Evolutionary conservation across 2,797 vertebrate genomes (phyloP).

Genomic region (Peromyscus nudipes): DNA sequence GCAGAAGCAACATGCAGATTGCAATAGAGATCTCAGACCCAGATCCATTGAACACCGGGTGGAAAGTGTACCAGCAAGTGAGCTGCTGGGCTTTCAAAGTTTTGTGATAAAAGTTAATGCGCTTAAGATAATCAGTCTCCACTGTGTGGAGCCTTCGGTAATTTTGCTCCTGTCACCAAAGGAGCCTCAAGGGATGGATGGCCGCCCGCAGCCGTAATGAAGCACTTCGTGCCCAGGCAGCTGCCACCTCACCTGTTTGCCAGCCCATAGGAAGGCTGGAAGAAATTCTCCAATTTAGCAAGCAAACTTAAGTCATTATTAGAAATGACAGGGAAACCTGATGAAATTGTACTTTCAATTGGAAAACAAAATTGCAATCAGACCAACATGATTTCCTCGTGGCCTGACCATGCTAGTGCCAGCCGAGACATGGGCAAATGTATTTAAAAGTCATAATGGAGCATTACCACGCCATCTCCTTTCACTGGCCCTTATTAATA

Average conservation of each 20-base stretch:
- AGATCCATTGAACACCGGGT: background rate
- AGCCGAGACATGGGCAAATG: constrained; percentile 98
- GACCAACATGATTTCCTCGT: constrained; percentile 97
- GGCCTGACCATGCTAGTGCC: constrained; percentile 97
- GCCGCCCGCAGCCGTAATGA: constrained; percentile 80
- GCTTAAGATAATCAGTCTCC: constrained; percentile 83
- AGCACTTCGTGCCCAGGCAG: constrained; percentile 82
- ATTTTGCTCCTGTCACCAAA: constrained; percentile 84
- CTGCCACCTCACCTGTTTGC: constrained; percentile 91
- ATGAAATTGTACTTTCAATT: constrained; percentile 99
- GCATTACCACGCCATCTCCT: constrained; percentile 97
- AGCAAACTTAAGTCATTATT: constrained; percentile 97
- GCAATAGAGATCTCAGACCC: constrained; percentile 16
- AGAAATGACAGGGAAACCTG: constrained; percentile 99
- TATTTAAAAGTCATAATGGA: constrained; percentile 99
- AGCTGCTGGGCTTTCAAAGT: constrained; percentile 75
- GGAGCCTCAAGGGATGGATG: constrained; percentile 79
- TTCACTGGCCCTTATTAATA: constrained; percentile 98
- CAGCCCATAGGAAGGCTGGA: constrained; percentile 87
- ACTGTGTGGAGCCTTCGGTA: constrained; percentile 68
- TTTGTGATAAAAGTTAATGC: constrained; percentile 82
- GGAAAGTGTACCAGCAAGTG: constrained; percentile 48
- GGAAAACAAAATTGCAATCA: constrained; percentile 99
- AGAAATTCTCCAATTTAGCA: constrained; percentile 96
- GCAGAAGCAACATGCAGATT: rapidly evolving